Conservation (phyloP, 2,797 vertebrate species). For the Rhinoraja longicauda region DNA sequence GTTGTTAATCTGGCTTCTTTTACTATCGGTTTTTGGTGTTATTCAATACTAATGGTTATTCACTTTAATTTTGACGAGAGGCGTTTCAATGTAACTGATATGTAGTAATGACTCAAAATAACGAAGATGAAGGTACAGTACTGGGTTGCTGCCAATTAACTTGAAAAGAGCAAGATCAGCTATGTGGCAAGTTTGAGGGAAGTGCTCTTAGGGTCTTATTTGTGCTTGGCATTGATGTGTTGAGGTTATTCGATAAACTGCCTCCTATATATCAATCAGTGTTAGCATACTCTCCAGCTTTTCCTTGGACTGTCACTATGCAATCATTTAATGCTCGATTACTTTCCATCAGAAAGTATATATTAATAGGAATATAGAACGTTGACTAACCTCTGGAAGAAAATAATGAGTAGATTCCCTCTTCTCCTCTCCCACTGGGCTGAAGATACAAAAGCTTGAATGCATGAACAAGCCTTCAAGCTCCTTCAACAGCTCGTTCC, state of each 20-base stretch:
- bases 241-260: neutral
- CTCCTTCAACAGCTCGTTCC: too few species aligned
- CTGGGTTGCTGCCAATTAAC: neutral
- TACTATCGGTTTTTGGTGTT: neutral
- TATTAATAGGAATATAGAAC: neutral
- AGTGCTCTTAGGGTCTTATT: neutral
- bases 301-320: neutral
- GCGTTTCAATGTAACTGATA: neutral
- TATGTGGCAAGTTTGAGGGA: neutral
- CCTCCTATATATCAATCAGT: neutral
- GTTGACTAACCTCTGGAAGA: too few species aligned
- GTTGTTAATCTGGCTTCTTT: neutral
- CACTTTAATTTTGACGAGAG: neutral
- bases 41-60: neutral
- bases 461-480: too few species aligned
- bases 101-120: neutral
- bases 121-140: neutral
- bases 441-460: too few species aligned
- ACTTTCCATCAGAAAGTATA: neutral
- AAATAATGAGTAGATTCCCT: too few species aligned
- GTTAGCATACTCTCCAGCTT: neutral
- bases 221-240: neutral
- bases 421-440: too few species aligned
- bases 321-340: neutral
- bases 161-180: neutral